phyloP scores from a whole-genome alignment of 2,113 vertebrate genomes.

The Myrmecophaga tridactyla region DNA sequence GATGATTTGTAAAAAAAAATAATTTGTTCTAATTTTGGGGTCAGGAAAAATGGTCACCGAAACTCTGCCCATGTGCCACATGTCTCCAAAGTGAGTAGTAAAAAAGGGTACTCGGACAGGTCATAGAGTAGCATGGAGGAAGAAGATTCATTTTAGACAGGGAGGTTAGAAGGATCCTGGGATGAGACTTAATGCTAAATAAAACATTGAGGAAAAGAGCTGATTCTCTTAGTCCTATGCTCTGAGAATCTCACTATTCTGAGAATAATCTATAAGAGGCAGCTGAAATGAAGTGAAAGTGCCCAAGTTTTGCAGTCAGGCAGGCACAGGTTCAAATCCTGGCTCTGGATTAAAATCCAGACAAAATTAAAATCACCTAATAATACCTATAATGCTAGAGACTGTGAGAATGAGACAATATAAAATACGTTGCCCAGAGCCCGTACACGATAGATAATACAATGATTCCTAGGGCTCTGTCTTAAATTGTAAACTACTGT shows the following conservation, averaged over 20 bases:
- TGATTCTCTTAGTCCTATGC: not conserved
- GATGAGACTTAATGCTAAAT: not conserved
- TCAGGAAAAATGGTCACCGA: not conserved
- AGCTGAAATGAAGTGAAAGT: not conserved
- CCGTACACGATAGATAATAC: not conserved
- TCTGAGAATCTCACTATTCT: not conserved
- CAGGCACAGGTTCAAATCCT: not conserved
- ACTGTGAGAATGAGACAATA: not conserved
- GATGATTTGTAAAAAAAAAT: not conserved
- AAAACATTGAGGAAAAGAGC: not conserved
- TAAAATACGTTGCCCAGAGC: not conserved
- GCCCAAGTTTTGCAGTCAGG: not conserved
- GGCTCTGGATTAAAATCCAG: slow-evolving; percentile 6
- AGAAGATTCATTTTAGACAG: not conserved
- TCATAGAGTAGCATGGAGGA: not conserved
- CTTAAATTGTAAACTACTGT: not conserved
- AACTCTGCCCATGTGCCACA: not conserved
- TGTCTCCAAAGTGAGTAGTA: not conserved
- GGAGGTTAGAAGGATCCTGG: not conserved
- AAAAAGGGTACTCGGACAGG: not conserved
- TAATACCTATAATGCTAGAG: not conserved
- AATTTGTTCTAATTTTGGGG: not conserved
- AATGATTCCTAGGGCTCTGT: not conserved
- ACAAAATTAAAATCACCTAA: no score
- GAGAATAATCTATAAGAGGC: not conserved